phyloP scores from a whole-genome alignment of 2,797 vertebrate genomes.

The Sorex maritimensis region DNA sequence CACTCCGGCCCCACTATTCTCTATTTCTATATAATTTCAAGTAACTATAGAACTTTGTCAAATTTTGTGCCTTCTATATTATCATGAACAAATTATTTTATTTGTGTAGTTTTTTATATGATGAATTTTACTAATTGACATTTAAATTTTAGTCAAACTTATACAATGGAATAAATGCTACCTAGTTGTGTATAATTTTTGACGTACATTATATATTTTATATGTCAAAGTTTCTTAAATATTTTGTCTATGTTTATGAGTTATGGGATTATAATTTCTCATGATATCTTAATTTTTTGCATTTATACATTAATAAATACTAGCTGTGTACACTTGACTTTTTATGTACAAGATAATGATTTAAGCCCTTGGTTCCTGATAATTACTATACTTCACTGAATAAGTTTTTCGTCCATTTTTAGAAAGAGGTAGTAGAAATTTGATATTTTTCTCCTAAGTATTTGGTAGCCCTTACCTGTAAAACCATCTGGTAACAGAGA shows the following conservation, averaged over 20 bases:
- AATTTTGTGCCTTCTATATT: too few relatives aligned
- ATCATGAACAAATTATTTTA: too few relatives aligned
- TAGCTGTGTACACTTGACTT: too few relatives aligned
- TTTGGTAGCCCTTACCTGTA: constrained; percentile 28
- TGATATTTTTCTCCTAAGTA: neutral
- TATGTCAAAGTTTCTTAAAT: neutral
- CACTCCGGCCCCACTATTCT: too few relatives aligned
- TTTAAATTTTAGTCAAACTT: too few relatives aligned
- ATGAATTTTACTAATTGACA: too few relatives aligned
- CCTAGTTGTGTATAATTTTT: too few relatives aligned
- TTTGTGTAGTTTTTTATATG: too few relatives aligned
- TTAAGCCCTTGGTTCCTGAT: neutral
- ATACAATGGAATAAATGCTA: too few relatives aligned
- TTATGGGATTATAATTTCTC: neutral
- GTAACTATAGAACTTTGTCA: too few relatives aligned
- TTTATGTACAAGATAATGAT: neutral
- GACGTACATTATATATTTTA: neutral
- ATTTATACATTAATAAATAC: too few relatives aligned
- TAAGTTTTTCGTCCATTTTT: neutral
- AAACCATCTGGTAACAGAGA: neutral
- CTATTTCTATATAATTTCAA: too few relatives aligned
- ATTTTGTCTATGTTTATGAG: neutral
- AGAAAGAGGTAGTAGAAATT: neutral
- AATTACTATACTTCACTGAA: neutral
- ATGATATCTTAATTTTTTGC: neutral